Conservation (phyloP, 2,113 vertebrate genomes). For the Heterocephalus glaber region DNA sequence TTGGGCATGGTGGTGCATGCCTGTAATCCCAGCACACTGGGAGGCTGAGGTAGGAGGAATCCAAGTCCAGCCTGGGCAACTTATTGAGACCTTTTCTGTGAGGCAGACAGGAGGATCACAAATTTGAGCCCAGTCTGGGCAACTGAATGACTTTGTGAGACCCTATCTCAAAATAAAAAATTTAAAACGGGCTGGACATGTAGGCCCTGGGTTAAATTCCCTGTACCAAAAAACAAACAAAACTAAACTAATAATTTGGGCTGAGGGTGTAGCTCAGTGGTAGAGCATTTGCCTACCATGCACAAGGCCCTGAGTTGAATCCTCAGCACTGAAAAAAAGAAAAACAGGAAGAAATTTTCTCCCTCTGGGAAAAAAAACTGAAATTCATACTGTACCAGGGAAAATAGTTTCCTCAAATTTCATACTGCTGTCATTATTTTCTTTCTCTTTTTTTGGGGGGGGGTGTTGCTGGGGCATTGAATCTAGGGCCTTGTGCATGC, state of each 20-base stretch:
- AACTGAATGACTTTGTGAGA: neutral
- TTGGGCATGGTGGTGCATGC: neutral
- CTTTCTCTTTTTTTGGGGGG: neutral
- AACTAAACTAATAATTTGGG: neutral
- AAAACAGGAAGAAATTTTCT: neutral
- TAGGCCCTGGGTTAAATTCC: neutral
- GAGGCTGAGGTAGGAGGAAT: neutral
- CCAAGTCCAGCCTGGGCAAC: neutral
- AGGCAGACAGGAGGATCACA: neutral
- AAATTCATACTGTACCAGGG: neutral
- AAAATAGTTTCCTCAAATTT: constrained; percentile 4
- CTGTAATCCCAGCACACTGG: neutral
- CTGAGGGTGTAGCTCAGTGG: neutral
- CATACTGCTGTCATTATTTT: neutral
- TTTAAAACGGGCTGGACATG: neutral
- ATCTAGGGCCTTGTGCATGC: neutral
- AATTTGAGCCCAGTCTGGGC: neutral
- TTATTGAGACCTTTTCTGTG: neutral
- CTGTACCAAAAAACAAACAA: neutral
- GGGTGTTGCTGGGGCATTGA: neutral
- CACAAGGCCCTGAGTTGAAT: neutral
- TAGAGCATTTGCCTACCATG: neutral
- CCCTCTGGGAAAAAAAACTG: constrained; percentile 14
- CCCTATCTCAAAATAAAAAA: neutral
- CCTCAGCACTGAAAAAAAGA: neutral